Evolutionary conservation across 1,140 invertebrate species (phyloP).

Genomic region (Homarus americanus): DNA sequence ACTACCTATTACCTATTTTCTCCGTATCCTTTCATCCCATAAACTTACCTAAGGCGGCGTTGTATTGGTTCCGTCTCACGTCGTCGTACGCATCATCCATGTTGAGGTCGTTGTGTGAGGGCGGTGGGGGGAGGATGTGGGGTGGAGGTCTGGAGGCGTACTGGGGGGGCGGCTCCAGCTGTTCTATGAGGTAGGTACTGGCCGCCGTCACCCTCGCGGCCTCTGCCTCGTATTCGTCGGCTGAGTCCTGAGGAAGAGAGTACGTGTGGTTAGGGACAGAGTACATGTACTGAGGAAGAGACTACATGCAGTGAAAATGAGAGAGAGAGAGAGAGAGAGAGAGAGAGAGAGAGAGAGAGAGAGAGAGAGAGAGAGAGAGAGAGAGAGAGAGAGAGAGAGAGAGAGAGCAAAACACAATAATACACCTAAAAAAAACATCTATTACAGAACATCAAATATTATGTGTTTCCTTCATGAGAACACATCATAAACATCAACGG

Average conservation of each 20-base stretch:
- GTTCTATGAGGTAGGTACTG: slow-evolving; percentile 73
- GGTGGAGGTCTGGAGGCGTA: slow-evolving; percentile 67
- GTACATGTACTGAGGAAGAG: background rate
- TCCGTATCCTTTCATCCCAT: too few species aligned
- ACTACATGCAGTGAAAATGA: background rate
- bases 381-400: slow-evolving; percentile 17
- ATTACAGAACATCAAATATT: too few species aligned
- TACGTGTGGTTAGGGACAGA: background rate
- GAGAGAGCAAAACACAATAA: background rate
- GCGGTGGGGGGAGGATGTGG: slow-evolving; percentile 63
- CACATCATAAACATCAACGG: too few species aligned
- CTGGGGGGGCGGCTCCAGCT: slow-evolving; percentile 73
- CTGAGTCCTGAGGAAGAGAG: slow-evolving; percentile 63
- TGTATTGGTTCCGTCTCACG: slow-evolving; percentile 68
- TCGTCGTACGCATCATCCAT: slow-evolving; percentile 67
- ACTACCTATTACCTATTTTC: background rate
- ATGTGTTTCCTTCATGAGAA: too few species aligned
- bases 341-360: slow-evolving; percentile 40
- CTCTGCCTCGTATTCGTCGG: slow-evolving; percentile 69
- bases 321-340: slow-evolving; percentile 47
- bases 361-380: slow-evolving; percentile 9
- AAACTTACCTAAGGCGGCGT: slow-evolving; percentile 64
- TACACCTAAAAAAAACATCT: background rate
- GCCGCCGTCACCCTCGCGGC: slow-evolving; percentile 61
- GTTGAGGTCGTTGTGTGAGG: slow-evolving; percentile 67